A percentile compares a stretch with the other conserved stretches of the same genome.
phyloP scores from a whole-genome alignment of 2,888 invertebrate species.

The Drosophila planitibia region DNA sequence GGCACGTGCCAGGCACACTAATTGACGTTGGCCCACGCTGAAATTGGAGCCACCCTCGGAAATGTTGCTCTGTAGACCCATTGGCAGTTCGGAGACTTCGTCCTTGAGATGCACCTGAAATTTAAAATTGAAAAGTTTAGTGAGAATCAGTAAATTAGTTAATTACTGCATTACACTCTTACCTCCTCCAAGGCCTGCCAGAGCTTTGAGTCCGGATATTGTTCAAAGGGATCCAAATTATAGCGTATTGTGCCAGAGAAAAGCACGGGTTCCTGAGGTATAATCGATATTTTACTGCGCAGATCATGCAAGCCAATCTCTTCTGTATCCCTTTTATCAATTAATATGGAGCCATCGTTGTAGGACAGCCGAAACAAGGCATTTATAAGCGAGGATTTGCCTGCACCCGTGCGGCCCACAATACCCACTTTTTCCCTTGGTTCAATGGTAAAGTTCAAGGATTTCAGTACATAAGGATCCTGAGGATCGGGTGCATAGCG shows the following conservation, averaged over 20 bases:
- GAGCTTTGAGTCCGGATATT: conserved; percentile 90
- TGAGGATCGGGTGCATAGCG: conserved; percentile 88
- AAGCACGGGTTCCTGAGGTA: conserved; percentile 93
- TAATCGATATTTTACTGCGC: conserved; percentile 92
- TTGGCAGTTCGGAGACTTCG: conserved; percentile 88
- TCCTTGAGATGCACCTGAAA: conserved; percentile 87
- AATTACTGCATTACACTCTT: conserved; percentile 65
- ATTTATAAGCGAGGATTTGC: conserved; percentile 90
- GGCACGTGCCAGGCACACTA: conserved; percentile 95
- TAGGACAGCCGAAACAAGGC: conserved; percentile 92
- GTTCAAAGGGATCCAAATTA: conserved; percentile 95
- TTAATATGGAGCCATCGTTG: conserved; percentile 91
- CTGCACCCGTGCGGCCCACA: conserved; percentile 91
- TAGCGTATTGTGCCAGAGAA: conserved; percentile 94
- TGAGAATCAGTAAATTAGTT: background rate
- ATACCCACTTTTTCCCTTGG: conserved; percentile 90
- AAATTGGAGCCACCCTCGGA: conserved; percentile 93
- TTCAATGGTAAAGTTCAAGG: conserved; percentile 88
- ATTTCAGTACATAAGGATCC: conserved; percentile 90
- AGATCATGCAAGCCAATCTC: conserved; percentile 91
- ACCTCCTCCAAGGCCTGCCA: conserved; percentile 95
- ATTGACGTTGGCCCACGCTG: conserved; percentile 95
- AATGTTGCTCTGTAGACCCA: conserved; percentile 90
- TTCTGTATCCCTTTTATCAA: conserved; percentile 91
- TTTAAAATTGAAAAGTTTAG: background rate